A percentile compares a stretch with the other conserved stretches of the same genome.
Conservation (phyloP, 2,797 vertebrate genomes). For the Ibycter americanus region DNA sequence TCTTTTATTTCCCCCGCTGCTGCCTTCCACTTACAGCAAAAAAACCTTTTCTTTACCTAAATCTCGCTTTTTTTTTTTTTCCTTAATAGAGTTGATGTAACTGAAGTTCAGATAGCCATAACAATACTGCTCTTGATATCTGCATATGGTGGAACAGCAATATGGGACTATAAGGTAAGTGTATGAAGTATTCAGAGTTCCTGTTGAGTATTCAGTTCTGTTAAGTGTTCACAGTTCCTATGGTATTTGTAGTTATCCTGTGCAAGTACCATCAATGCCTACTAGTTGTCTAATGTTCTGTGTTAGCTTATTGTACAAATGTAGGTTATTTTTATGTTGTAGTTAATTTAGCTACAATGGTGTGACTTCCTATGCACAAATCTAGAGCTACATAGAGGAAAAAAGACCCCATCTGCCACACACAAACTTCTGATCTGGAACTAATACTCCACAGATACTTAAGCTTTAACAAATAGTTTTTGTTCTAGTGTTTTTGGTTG, state of each 20-base stretch:
- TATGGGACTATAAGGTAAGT: conserved; percentile 90
- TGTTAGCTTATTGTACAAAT: background rate
- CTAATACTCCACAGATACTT: background rate
- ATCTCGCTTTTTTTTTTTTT: background rate
- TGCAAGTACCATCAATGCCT: background rate
- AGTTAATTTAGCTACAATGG: background rate
- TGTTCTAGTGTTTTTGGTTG: background rate
- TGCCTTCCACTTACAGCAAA: background rate
- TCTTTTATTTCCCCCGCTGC: background rate
- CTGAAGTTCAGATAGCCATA: conserved; percentile 93
- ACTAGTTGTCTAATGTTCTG: background rate
- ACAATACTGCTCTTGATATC: conserved; percentile 86
- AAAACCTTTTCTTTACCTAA: background rate
- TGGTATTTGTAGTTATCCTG: background rate
- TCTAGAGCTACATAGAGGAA: conserved; percentile 6
- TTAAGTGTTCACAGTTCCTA: background rate
- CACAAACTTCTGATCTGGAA: background rate
- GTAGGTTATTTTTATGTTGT: background rate
- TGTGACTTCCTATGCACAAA: background rate
- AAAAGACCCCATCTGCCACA: conserved; percentile 54
- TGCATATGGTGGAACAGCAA: conserved; percentile 84
- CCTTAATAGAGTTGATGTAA: conserved; percentile 89
- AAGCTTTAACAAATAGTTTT: background rate
- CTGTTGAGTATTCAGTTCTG: background rate
- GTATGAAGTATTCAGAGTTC: background rate